Evolutionary conservation across 1,140 invertebrate genomes (phyloP).

Genomic region (Cyphomyrmex costatus): DNA sequence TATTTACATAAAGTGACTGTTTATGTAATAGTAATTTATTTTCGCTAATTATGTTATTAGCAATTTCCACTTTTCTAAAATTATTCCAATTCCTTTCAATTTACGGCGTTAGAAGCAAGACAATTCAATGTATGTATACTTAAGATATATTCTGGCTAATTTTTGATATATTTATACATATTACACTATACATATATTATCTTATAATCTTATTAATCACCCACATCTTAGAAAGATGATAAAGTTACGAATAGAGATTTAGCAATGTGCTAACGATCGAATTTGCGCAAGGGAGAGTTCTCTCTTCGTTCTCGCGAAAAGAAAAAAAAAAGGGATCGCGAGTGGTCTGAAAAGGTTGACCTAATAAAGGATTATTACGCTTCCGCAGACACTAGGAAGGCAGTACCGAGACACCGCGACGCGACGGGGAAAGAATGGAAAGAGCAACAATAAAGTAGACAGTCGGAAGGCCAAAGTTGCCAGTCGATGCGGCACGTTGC

Average conservation of each 20-base stretch:
- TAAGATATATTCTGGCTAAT: not conserved
- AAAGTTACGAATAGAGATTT: not conserved
- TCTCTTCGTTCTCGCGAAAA: slow-evolving; percentile 3
- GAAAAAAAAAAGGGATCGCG: slow-evolving; percentile 39
- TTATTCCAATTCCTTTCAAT: not conserved
- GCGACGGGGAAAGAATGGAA: slow-evolving; percentile 62
- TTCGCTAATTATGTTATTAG: not conserved
- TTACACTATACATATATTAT: too few relatives aligned
- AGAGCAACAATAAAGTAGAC: slow-evolving; percentile 64
- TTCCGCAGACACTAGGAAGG: not conserved
- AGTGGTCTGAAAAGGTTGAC: slow-evolving; percentile 62
- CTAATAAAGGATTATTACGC: slow-evolving; percentile 73
- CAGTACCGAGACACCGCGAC: not conserved
- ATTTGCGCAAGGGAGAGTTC: not conserved
- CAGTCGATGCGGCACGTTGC: slow-evolving; percentile 71
- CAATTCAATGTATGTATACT: not conserved
- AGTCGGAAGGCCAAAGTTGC: slow-evolving; percentile 52
- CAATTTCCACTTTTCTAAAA: not conserved
- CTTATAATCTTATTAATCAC: not conserved
- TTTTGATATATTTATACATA: not conserved
- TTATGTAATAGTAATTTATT: not conserved
- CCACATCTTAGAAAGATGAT: not conserved
- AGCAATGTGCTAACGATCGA: not conserved
- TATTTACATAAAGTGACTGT: not conserved
- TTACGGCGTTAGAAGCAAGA: not conserved